Conservation (phyloP, 1,140 invertebrate genomes). For the Atta texana region DNA sequence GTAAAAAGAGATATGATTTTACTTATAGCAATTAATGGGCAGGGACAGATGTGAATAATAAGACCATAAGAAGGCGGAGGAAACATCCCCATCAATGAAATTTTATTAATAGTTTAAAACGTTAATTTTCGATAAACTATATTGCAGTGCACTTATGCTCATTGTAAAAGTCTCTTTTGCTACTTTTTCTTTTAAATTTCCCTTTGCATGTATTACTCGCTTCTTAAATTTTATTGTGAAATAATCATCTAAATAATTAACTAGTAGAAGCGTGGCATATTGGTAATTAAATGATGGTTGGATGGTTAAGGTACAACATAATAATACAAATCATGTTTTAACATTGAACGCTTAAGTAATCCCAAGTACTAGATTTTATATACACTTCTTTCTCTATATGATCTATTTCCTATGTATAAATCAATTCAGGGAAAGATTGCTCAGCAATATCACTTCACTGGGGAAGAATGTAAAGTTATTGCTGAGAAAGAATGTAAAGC, state of each 20-base stretch:
- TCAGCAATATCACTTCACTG: constrained; percentile 55
- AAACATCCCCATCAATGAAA: constrained; percentile 22
- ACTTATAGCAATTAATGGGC: constrained; percentile 40
- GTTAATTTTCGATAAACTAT: constrained; percentile 46
- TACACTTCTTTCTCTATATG: constrained; percentile 80
- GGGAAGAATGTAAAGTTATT: constrained; percentile 61
- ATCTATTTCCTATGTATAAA: constrained; percentile 79
- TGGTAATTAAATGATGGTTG: constrained; percentile 42
- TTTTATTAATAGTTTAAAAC: constrained; percentile 20
- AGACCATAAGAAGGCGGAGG: background rate
- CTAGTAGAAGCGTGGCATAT: constrained; percentile 30
- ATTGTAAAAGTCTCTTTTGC: constrained; percentile 44
- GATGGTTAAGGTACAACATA: constrained; percentile 37
- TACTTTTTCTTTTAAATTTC: constrained; percentile 37
- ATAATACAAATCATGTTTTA: constrained; percentile 70
- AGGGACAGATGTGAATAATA: constrained; percentile 12
- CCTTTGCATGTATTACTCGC: constrained; percentile 47
- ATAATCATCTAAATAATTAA: constrained; percentile 58
- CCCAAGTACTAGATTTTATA: constrained; percentile 81
- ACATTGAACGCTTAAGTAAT: constrained; percentile 71
- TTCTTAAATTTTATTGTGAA: constrained; percentile 67
- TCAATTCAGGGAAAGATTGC: constrained; percentile 66
- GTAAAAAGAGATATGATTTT: constrained; percentile 42
- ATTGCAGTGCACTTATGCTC: constrained; percentile 37
- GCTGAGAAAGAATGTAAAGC: constrained; percentile 54